These are phyloP conservation scores for Drosophila ohnishii DNA, from an alignment of 1,140 invertebrate genomes.

Conservation along the genomic window DNA sequence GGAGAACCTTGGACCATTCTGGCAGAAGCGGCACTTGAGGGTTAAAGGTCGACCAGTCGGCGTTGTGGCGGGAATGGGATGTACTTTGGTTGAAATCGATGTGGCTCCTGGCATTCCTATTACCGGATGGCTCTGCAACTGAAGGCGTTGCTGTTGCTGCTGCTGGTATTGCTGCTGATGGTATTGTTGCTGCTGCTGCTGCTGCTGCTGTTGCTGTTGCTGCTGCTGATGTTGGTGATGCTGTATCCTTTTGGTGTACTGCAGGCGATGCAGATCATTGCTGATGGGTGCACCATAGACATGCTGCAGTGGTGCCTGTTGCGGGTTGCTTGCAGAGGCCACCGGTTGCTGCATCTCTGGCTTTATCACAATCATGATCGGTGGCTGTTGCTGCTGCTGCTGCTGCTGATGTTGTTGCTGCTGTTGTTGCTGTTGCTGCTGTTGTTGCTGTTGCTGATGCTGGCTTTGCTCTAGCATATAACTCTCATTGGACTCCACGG, in stretches of 20 bases:
- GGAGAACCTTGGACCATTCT: conserved; percentile 75
- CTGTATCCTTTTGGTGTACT: conserved; percentile 15
- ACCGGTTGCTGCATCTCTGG: conserved; percentile 61
- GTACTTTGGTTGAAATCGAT: conserved; percentile 47
- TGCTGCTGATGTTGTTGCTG: conserved; percentile 33
- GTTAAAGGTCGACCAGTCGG: conserved; percentile 37
- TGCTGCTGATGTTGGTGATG: conserved; percentile 21
- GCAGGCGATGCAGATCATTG: conserved; percentile 50
- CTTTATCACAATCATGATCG: conserved; percentile 74
- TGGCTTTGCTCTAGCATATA: conserved; percentile 62
- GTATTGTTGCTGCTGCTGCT: conserved; percentile 30
- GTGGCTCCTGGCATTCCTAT: conserved; percentile 47
- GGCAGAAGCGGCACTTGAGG: conserved; percentile 75
- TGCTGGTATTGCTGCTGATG: conserved; percentile 6
- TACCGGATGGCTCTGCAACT: conserved; percentile 62
- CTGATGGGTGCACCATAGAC: conserved; percentile 38
- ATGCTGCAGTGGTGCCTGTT: conserved; percentile 67
- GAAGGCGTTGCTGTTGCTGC: conserved; percentile 23
- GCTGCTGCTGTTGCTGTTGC: conserved; percentile 5
- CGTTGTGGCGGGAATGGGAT: conserved; percentile 49
- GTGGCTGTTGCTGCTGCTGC: conserved; percentile 59
- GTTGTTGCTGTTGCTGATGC: conserved; percentile 21
- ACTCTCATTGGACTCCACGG: conserved; percentile 60
- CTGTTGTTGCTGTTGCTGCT: conserved; percentile 10
- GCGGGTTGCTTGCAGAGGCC: conserved; percentile 69